These are phyloP conservation scores for Distichodus sexfasciatus DNA, from an alignment of 2,797 vertebrate species.

Conservation along the genomic window DNA sequence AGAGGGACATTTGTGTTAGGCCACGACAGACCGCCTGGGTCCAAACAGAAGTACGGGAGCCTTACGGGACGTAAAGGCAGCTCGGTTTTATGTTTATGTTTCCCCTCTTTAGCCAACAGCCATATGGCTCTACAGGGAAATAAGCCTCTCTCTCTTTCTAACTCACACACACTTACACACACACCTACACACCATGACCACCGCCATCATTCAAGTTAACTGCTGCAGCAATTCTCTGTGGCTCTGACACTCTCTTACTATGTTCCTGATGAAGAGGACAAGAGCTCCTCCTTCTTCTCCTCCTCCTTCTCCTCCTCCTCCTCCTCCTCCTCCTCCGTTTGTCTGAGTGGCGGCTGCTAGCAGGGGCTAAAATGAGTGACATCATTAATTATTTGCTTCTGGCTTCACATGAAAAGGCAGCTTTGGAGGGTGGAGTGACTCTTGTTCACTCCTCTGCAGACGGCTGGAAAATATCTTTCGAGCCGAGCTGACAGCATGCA, in stretches of 20 bases:
- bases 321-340: no score
- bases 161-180: neutral
- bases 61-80: conserved; percentile 34
- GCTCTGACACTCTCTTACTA: neutral
- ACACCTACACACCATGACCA: no score
- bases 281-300: no score
- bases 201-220: conserved; percentile 36
- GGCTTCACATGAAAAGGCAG: conserved; percentile 23
- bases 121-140: conserved; percentile 39
- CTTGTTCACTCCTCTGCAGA: conserved; percentile 8
- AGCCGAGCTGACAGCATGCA: conserved; percentile 23
- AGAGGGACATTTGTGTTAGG: conserved; percentile 5
- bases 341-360: no score
- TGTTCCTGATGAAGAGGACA: neutral
- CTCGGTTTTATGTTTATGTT: conserved; percentile 36
- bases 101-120: conserved; percentile 23
- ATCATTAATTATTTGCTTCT: conserved; percentile 32
- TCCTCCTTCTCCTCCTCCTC: no score
- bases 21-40: conserved; percentile 23
- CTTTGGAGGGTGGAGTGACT: conserved; percentile 13
- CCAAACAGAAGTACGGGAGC: conserved; percentile 4
- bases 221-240: neutral
- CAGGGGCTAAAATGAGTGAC: conserved; percentile 16
- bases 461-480: conserved; percentile 26
- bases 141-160: conserved; percentile 24